Conservation (phyloP, 2,113 vertebrate species). For the Penelope pileata region DNA sequence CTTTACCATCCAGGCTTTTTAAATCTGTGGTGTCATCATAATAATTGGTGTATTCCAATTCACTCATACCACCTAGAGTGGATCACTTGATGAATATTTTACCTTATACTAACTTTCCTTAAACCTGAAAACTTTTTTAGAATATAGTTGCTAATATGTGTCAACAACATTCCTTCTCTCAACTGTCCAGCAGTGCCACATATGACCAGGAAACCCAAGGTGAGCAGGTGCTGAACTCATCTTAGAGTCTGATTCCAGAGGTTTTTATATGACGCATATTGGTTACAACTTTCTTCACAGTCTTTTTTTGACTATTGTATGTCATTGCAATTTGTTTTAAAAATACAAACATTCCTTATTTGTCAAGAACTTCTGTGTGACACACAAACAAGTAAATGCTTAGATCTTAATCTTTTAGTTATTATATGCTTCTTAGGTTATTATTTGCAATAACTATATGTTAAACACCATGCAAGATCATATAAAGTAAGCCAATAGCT, state of each 20-base stretch:
- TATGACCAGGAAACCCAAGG: neutral
- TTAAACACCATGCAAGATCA: neutral
- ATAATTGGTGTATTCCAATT: neutral
- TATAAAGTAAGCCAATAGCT: neutral
- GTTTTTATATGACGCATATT: neutral
- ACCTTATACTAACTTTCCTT: neutral
- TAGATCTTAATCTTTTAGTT: neutral
- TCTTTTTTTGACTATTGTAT: neutral
- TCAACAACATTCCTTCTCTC: neutral
- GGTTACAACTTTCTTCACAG: neutral
- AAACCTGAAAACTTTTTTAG: neutral
- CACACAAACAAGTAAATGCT: neutral
- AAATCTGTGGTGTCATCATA: neutral
- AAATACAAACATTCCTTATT: neutral
- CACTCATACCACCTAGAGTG: neutral
- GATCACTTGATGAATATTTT: conserved; percentile 16
- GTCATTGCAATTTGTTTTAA: neutral
- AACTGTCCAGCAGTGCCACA: neutral
- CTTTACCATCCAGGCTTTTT: neutral
- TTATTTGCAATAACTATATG: neutral
- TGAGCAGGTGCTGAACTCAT: neutral
- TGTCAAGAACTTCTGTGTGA: neutral
- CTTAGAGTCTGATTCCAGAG: neutral
- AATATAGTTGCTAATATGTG: neutral
- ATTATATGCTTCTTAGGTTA: neutral